Evolutionary conservation across 2,888 invertebrate species (phyloP).

Genomic region (Tetragonisca angustula): DNA sequence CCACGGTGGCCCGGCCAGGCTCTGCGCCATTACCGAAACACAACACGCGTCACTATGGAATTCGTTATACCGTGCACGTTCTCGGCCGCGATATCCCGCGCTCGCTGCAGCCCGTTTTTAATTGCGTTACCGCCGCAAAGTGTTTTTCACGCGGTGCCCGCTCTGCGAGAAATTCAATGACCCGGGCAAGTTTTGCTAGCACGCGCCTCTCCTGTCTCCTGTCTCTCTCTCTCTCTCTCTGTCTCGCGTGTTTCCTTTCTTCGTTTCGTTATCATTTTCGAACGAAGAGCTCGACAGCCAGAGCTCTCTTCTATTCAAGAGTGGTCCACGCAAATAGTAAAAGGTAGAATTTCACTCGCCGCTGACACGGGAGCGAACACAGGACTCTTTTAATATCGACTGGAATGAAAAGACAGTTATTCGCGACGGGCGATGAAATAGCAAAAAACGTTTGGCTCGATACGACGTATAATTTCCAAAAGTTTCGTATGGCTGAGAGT

Average conservation of each 20-base stretch:
- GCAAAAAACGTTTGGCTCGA: too few relatives aligned
- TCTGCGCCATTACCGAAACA: conserved; percentile 54
- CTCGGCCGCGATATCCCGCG: conserved; percentile 28
- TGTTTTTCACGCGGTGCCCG: conserved; percentile 41
- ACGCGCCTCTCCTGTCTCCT: background rate
- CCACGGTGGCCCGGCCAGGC: conserved; percentile 47
- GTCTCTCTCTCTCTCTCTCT: background rate
- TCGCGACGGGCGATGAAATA: too few relatives aligned
- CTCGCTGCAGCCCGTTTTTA: conserved; percentile 39
- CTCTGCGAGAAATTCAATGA: conserved; percentile 37
- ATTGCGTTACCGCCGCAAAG: conserved; percentile 52
- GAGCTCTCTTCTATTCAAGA: background rate
- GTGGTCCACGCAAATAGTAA: background rate
- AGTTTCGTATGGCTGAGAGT: too few relatives aligned
- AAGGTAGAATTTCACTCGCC: background rate
- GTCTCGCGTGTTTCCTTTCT: background rate
- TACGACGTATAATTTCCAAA: too few relatives aligned
- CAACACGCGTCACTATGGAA: conserved; percentile 51
- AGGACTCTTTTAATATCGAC: too few relatives aligned
- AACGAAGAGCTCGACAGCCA: background rate
- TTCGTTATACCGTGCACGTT: conserved; percentile 58
- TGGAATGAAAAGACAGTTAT: too few relatives aligned
- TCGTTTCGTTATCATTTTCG: background rate
- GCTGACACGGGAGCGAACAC: too few relatives aligned
- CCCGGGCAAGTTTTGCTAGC: background rate